These are phyloP conservation scores for Orchesella cincta DNA, from an alignment of 1,140 invertebrate species.

Conservation along the genomic window DNA sequence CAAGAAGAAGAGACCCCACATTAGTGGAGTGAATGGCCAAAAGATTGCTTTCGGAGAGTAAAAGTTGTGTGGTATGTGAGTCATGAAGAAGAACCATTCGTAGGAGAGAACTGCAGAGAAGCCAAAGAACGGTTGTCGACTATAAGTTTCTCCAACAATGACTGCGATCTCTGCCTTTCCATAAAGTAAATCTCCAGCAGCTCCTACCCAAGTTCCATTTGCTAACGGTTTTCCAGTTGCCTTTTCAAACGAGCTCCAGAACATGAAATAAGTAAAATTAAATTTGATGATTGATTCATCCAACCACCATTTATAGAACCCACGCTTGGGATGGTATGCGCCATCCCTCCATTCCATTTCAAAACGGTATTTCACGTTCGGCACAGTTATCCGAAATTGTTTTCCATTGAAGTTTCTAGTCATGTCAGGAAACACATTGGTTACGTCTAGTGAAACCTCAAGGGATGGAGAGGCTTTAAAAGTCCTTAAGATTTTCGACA, in stretches of 20 bases:
- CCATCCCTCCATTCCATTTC: neutral
- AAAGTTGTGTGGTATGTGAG: neutral
- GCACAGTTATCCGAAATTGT: neutral
- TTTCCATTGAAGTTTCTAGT: neutral
- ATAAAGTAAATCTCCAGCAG: neutral
- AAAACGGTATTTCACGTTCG: neutral
- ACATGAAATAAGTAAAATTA: slow-evolving; percentile 19
- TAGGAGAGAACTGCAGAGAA: neutral
- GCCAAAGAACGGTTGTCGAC: neutral
- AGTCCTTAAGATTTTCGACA: neutral
- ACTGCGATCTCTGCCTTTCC: neutral
- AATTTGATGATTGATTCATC: neutral
- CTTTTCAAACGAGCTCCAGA: neutral
- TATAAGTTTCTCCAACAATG: neutral
- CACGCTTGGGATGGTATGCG: neutral
- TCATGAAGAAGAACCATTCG: slow-evolving; percentile 11
- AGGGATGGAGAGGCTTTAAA: neutral
- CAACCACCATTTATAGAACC: neutral
- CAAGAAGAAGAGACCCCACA: neutral
- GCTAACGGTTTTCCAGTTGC: neutral
- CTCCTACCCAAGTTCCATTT: slow-evolving; percentile 14
- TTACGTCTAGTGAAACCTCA: neutral
- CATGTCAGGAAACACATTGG: neutral
- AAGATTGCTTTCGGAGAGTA: slow-evolving; percentile 11
- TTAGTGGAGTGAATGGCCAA: neutral